Conservation (phyloP, 1,140 invertebrate genomes). For the Chelonus insularis region DNA sequence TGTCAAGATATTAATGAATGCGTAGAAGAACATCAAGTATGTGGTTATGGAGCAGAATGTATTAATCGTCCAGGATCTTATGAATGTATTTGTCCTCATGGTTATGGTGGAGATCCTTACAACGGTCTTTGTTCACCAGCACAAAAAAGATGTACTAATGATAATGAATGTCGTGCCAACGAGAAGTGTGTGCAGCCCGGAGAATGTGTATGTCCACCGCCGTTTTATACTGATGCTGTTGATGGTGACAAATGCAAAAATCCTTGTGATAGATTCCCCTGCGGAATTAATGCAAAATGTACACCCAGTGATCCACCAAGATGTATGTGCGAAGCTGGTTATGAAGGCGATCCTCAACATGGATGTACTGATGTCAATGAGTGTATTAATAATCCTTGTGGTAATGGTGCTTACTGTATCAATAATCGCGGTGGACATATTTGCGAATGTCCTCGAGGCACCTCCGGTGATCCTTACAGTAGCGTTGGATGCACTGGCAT, state of each 20-base stretch:
- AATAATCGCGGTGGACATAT: conserved; percentile 83
- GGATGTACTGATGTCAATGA: conserved; percentile 87
- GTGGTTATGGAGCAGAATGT: conserved; percentile 85
- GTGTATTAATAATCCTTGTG: conserved; percentile 78
- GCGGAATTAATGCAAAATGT: conserved; percentile 91
- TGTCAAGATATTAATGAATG: conserved; percentile 87
- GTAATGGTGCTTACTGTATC: conserved; percentile 81
- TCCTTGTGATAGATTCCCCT: conserved; percentile 83
- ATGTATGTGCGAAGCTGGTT: conserved; percentile 84
- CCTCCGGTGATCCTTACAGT: conserved; percentile 79
- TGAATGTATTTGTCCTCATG: conserved; percentile 79
- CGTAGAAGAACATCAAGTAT: conserved; percentile 72
- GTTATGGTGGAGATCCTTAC: conserved; percentile 67
- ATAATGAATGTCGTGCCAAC: conserved; percentile 81
- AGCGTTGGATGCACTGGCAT: conserved; percentile 71
- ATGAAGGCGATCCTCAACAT: conserved; percentile 78
- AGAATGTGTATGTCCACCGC: conserved; percentile 85
- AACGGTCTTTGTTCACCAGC: conserved; percentile 74
- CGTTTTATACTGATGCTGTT: conserved; percentile 79
- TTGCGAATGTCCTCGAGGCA: conserved; percentile 81
- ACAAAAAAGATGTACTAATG: conserved; percentile 77
- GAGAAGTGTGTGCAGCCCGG: conserved; percentile 90
- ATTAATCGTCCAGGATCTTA: conserved; percentile 78
- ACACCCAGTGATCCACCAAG: conserved; percentile 85
- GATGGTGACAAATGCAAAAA: conserved; percentile 85